Base-by-base conservation (phyloP, 2,888 invertebrate genomes). In the Unio pictorum region DNA sequence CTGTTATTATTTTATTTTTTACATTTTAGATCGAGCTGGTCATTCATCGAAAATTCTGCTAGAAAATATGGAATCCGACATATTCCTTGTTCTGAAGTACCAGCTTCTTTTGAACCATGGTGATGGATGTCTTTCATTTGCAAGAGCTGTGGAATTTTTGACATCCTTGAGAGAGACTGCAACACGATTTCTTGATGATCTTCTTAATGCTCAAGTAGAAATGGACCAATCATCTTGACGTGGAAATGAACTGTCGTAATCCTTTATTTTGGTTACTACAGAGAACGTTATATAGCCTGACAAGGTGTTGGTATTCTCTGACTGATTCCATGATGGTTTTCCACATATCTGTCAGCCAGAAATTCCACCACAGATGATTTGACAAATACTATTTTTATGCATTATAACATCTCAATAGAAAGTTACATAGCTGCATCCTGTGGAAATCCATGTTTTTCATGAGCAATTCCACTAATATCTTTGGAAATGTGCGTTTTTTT, bases 61-160 rank as follows among this genome's bases (percentile, higher is more conserved):
- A 61, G 87, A 86, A 68, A 80, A 75, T 59, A 80, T 86, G 77
- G 86, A 86, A 71, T 80, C 80, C 1, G 87, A 86, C 61, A 73
- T 87, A 23, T 81, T 82, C 55, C 72, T 84, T 74, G 86, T 86
- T 2, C 72, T 87, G n/a, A 84, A 84, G 66, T 84, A 86, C 68
- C 87, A 87, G 67, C 78, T 87, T 45, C 76, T 86, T 45, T 74
- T 87, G 7, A 86, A 83, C 73, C 87, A 87, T 69, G 80, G 81
- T 17, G 83, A 84, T n/a, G 82, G 80, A 6, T 74, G 79, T 8
- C 68, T 80, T 7, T 61, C 74, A 18, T 83, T 86, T 30, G 82
- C 83, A 4, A 81, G 80, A 68, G 72, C 80, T 18, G 75, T 87
- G 11, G 83, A 84, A 66, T 75, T 84, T 18, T 68, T 87, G 18